Percentiles rank a stretch among this genome's conserved stretches.
Conservation (phyloP, 2,888 invertebrate species). For the Agonopterix heracliana region DNA sequence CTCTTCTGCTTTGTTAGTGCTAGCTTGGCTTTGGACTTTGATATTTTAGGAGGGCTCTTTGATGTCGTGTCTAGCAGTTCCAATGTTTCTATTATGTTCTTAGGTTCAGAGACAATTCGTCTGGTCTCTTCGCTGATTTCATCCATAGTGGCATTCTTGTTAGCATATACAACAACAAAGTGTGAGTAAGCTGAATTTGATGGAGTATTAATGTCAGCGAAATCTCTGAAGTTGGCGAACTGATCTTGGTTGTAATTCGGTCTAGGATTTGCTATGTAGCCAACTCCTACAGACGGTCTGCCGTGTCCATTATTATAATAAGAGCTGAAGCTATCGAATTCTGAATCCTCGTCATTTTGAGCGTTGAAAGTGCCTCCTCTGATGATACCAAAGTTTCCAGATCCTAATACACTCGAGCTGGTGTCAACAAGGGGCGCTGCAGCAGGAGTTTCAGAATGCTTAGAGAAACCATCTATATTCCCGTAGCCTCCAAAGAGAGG, state of each 20-base stretch:
- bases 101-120: slow-evolving; percentile 75
- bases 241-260: slow-evolving; percentile 88
- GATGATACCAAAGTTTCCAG: slow-evolving; percentile 91
- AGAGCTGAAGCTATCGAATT: slow-evolving; percentile 76
- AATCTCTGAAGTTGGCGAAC: slow-evolving; percentile 92
- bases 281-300: slow-evolving; percentile 78
- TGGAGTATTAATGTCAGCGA: slow-evolving; percentile 92
- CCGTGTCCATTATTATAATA: slow-evolving; percentile 83
- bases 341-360: slow-evolving; percentile 80
- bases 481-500: slow-evolving; percentile 58
- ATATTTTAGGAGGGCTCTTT: slow-evolving; percentile 63
- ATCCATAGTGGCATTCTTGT: slow-evolving; percentile 82
- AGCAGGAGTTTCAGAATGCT: slow-evolving; percentile 46
- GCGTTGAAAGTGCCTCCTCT: slow-evolving; percentile 91
- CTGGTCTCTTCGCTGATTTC: slow-evolving; percentile 65
- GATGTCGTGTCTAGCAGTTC: slow-evolving; percentile 80
- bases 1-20: slow-evolving; percentile 66
- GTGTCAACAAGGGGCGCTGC: slow-evolving; percentile 64
- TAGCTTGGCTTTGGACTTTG: slow-evolving; percentile 81
- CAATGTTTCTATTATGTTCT: slow-evolving; percentile 89
- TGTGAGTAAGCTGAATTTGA: slow-evolving; percentile 88
- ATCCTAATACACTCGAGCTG: slow-evolving; percentile 82
- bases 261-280: slow-evolving; percentile 81
- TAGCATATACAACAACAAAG: slow-evolving; percentile 88
- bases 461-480: slow-evolving; percentile 54